Conservation (phyloP, 2,888 invertebrate genomes). For the Osedax fenrisi region DNA sequence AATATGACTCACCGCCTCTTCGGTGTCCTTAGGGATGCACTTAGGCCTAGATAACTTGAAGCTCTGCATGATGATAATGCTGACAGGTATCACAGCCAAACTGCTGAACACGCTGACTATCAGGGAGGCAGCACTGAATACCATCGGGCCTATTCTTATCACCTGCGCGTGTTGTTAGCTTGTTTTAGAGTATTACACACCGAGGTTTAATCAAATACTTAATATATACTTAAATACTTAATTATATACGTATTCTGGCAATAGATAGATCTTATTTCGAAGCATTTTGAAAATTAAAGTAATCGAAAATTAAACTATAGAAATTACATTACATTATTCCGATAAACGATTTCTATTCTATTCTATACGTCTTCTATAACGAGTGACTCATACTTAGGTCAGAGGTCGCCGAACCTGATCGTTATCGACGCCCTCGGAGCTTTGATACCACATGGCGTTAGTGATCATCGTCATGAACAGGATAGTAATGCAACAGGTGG, state of each 20-base stretch:
- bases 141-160: constrained; percentile 32
- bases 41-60: constrained; percentile 31
- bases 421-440: constrained; percentile 31
- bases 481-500: constrained; percentile 39
- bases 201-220: constrained; percentile 6
- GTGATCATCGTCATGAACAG: constrained; percentile 41
- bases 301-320: no score
- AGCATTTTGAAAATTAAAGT: no score
- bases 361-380: no score
- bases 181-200: not conserved
- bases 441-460: constrained; percentile 39
- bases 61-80: constrained; percentile 36
- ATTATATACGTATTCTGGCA: not conserved
- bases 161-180: not conserved
- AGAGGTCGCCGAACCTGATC: no score
- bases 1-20: no score
- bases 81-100: constrained; percentile 37
- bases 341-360: no score
- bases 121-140: constrained; percentile 34
- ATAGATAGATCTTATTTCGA: not conserved
- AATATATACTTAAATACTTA: not conserved
- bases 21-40: no score
- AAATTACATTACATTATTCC: no score
- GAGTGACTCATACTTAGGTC: no score
- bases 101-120: constrained; percentile 38